phyloP scores from a whole-genome alignment of 2,797 vertebrate species.

The Muscicapa striata region DNA sequence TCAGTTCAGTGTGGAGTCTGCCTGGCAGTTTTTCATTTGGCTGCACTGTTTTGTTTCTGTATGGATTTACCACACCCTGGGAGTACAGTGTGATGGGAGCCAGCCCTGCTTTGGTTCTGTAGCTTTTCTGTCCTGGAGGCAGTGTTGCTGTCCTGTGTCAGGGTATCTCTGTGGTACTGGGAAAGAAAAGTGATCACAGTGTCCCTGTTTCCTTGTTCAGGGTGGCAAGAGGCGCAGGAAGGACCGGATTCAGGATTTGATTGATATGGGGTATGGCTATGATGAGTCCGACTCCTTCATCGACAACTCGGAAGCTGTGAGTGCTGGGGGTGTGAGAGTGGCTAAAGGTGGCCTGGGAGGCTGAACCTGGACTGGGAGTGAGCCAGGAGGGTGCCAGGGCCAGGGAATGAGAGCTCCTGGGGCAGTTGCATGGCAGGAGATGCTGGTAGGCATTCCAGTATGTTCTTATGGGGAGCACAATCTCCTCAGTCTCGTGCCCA shows the following conservation, averaged over 20 bases:
- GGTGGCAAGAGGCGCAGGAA: slow-evolving; percentile 82
- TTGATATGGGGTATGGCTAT: slow-evolving; percentile 95
- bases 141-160: neutral
- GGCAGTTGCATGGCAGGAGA: neutral
- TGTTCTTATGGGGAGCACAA: neutral
- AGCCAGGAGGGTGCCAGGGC: neutral
- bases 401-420: neutral
- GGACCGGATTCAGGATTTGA: slow-evolving; percentile 91
- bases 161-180: neutral
- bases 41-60: neutral
- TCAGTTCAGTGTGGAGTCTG: neutral
- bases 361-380: neutral
- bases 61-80: neutral
- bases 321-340: slow-evolving; percentile 52
- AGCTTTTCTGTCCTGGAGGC: neutral
- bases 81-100: neutral
- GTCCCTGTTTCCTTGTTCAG: slow-evolving; percentile 70
- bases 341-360: neutral
- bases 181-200: neutral
- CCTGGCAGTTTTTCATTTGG: neutral
- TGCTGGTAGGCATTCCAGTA: neutral
- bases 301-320: slow-evolving; percentile 96
- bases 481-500: neutral
- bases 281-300: slow-evolving; percentile 97
- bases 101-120: neutral